A percentile compares a stretch with the other conserved stretches of the same genome.
Conservation (phyloP, 2,797 vertebrate species). For the Cossypha dichroa region DNA sequence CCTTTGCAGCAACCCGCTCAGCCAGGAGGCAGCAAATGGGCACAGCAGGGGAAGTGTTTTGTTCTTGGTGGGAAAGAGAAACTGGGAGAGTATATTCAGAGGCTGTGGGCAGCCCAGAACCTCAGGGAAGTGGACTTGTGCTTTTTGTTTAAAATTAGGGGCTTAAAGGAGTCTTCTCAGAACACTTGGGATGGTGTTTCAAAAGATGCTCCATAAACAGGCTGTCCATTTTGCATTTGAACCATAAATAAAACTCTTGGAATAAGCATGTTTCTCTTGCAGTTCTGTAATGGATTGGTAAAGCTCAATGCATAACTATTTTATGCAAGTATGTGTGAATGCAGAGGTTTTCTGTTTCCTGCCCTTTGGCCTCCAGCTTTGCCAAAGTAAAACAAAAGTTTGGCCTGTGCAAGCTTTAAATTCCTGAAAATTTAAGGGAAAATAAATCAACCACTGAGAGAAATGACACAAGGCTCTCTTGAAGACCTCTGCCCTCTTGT, state of each 20-base stretch:
- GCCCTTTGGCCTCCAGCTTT: neutral
- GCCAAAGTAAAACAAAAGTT: conserved; percentile 31
- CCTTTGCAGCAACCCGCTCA: conserved; percentile 17
- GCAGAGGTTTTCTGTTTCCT: conserved; percentile 2
- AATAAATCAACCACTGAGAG: conserved; percentile 33
- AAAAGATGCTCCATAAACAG: neutral
- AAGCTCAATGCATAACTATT: neutral
- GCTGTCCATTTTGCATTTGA: neutral
- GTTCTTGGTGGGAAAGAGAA: conserved; percentile 47
- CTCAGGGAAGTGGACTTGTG: neutral
- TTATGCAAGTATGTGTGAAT: neutral
- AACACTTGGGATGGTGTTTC: neutral
- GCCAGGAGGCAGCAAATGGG: conserved; percentile 42
- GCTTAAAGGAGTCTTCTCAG: neutral
- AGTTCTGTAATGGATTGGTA: neutral
- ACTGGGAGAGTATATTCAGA: neutral
- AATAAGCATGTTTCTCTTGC: neutral
- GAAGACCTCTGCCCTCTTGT: neutral
- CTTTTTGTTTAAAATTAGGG: neutral
- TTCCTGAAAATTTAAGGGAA: conserved; percentile 41
- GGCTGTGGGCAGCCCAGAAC: neutral
- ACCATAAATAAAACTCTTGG: neutral
- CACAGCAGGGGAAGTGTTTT: conserved; percentile 51
- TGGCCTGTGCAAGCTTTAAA: conserved; percentile 22
- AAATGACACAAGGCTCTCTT: neutral